Evolutionary conservation across 1,140 invertebrate species (phyloP).

Genomic region (Saccostrea glomerata): DNA sequence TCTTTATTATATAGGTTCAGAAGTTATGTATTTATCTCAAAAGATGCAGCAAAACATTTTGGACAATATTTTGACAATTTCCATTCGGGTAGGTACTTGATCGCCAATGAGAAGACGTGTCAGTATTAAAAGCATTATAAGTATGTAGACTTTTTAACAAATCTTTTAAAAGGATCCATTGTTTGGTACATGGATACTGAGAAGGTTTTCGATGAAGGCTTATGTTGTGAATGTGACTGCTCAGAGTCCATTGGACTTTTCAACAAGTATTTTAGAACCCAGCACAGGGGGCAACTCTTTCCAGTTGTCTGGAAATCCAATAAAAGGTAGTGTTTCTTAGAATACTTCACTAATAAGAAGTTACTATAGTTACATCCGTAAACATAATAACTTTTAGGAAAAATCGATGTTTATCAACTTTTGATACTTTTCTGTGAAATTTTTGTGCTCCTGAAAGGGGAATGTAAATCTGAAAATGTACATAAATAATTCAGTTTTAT

Average conservation of each 20-base stretch:
- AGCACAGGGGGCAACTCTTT: background rate
- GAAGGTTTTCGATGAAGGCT: background rate
- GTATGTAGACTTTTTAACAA: no score
- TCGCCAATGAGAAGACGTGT: no score
- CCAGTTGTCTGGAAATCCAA: background rate
- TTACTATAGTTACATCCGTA: no score
- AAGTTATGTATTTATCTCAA: background rate
- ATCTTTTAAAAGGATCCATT: background rate
- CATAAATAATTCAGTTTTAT: no score
- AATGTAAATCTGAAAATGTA: no score
- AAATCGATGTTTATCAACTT: no score
- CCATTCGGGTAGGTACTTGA: background rate
- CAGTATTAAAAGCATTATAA: no score
- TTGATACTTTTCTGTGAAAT: no score
- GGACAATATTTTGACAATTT: background rate
- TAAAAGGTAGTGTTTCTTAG: background rate
- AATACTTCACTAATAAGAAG: no score
- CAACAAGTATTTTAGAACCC: background rate
- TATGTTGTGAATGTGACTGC: conserved; percentile 31
- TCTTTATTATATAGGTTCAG: background rate
- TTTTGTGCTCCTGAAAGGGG: background rate
- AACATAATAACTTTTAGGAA: no score
- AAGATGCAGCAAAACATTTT: conserved; percentile 21
- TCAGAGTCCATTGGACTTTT: conserved; percentile 27
- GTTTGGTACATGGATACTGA: background rate